phyloP scores from a whole-genome alignment of 2,888 invertebrate genomes.

The Stramonita haemastoma region DNA sequence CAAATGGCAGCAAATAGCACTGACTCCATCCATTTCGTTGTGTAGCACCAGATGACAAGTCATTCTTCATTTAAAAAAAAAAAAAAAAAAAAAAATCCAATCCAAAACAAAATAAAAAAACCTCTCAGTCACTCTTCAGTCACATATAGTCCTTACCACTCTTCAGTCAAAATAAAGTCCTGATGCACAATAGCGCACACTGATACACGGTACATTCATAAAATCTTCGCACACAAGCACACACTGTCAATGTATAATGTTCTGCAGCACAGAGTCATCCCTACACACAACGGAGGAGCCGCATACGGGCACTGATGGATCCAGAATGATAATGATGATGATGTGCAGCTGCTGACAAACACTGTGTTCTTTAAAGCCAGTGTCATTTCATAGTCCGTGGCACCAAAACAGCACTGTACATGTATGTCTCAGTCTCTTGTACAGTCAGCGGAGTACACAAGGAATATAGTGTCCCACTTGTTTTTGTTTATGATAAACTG shows the following conservation, averaged over 20 bases:
- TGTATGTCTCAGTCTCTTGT: too few relatives aligned
- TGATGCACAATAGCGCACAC: too few relatives aligned
- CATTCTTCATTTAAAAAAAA: not conserved
- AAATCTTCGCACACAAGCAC: not conserved
- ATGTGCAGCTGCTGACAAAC: conserved; percentile 21
- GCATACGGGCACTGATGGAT: not conserved
- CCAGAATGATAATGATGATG: not conserved
- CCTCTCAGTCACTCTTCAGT: too few relatives aligned
- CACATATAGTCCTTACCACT: too few relatives aligned
- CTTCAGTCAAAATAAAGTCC: too few relatives aligned
- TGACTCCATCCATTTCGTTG: conserved; percentile 3
- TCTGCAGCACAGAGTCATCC: not conserved
- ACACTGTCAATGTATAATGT: not conserved
- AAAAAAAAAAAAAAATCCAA: not conserved
- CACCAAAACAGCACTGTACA: not conserved
- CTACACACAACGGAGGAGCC: not conserved
- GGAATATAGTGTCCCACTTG: not conserved
- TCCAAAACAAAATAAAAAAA: not conserved
- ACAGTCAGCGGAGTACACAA: not conserved
- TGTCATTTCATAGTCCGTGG: not conserved
- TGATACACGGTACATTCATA: too few relatives aligned
- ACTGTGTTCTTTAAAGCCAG: not conserved
- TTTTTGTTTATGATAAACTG: not conserved
- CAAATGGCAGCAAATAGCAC: not conserved
- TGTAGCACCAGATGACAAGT: conserved; percentile 37